These are phyloP conservation scores for Sebastes hubbsi DNA, from an alignment of 2,797 vertebrate species.

Conservation along the genomic window DNA sequence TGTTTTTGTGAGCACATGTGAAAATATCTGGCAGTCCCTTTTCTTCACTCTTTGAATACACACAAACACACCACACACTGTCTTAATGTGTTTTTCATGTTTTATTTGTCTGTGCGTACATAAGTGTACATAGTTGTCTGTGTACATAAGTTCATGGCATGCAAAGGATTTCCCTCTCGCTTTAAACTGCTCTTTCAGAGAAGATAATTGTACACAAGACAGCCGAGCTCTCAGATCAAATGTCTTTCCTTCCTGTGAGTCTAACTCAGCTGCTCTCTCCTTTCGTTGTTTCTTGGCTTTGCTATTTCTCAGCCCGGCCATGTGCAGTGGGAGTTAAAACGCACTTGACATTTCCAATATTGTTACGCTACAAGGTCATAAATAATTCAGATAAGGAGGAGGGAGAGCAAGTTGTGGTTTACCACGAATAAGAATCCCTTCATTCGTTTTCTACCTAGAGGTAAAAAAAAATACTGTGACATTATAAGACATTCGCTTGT, in stretches of 20 bases:
- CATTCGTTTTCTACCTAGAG: slow-evolving; percentile 9
- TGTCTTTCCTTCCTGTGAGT: slow-evolving; percentile 24
- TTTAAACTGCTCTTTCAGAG: neutral
- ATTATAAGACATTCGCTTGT: neutral
- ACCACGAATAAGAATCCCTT: slow-evolving; percentile 32
- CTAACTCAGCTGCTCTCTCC: neutral
- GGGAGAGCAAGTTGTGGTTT: slow-evolving; percentile 28
- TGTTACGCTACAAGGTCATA: slow-evolving; percentile 63
- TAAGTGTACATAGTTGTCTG: neutral
- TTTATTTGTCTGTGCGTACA: neutral
- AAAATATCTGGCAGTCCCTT: neutral
- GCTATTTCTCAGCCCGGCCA: slow-evolving; percentile 48
- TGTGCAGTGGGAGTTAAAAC: slow-evolving; percentile 63
- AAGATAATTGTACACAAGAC: slow-evolving; percentile 10
- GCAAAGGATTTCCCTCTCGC: neutral
- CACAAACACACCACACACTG: neutral
- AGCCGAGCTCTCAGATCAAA: slow-evolving; percentile 25
- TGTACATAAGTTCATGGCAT: neutral
- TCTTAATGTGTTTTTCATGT: neutral
- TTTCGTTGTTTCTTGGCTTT: slow-evolving; percentile 15
- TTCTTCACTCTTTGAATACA: neutral
- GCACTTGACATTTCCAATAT: slow-evolving; percentile 74
- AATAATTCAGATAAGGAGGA: slow-evolving; percentile 71
- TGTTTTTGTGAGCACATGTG: neutral
- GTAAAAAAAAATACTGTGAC: neutral